Evolutionary conservation across 1,140 invertebrate genomes (phyloP).

Genomic region (Oscheius sp.): DNA sequence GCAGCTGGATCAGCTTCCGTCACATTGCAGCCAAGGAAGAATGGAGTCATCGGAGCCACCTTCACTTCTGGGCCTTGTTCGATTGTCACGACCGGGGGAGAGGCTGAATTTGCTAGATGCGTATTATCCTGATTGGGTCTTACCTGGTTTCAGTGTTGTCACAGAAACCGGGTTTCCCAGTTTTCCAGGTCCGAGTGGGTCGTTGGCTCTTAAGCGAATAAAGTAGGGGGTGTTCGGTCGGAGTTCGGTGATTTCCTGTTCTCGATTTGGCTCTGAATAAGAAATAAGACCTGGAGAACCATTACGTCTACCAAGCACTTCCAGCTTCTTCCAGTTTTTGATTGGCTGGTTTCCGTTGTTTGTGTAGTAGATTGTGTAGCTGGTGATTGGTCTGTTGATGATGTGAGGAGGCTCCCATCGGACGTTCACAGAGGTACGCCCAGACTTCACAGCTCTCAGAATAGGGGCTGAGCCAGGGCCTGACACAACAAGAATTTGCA

Average conservation of each 20-base stretch:
- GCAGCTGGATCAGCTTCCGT: constrained; percentile 56
- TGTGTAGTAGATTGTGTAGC: constrained; percentile 59
- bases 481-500: constrained; percentile 33
- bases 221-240: constrained; percentile 53
- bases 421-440: constrained; percentile 49
- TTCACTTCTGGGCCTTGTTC: constrained; percentile 53
- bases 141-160: constrained; percentile 51
- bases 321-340: constrained; percentile 52
- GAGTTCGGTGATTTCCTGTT: constrained; percentile 46
- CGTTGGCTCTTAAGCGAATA: constrained; percentile 58
- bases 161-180: constrained; percentile 55
- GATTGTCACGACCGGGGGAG: constrained; percentile 49
- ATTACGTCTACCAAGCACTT: constrained; percentile 40
- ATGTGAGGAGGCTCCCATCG: constrained; percentile 57
- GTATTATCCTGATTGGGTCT: constrained; percentile 16
- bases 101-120: constrained; percentile 44
- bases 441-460: constrained; percentile 45
- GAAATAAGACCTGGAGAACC: neutral
- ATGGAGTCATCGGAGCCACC: constrained; percentile 50
- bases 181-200: constrained; percentile 55
- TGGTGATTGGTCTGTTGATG: constrained; percentile 57
- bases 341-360: constrained; percentile 54
- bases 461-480: constrained; percentile 55
- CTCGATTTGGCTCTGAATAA: constrained; percentile 47
- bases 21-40: constrained; percentile 53